A percentile compares a stretch with the other conserved stretches of the same genome.
Conservation (phyloP, 1,140 invertebrate genomes). For the Planococcus citri region DNA sequence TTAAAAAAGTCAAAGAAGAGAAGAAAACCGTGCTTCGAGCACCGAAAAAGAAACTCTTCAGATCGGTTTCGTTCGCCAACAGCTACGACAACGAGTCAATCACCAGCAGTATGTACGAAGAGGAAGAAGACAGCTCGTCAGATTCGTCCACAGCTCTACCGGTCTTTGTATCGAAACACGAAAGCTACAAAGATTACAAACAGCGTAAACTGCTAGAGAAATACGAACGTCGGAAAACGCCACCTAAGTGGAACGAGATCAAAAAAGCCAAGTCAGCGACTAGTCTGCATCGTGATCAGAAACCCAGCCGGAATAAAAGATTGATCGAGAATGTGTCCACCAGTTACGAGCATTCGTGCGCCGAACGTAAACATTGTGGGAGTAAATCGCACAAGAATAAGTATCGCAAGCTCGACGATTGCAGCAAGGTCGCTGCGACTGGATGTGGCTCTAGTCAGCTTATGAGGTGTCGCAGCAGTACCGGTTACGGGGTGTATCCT, state of each 20-base stretch:
- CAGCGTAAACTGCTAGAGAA: not conserved
- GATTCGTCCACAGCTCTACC: not conserved
- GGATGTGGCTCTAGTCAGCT: slow-evolving; percentile 4
- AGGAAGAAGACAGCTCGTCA: not conserved
- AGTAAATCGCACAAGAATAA: not conserved
- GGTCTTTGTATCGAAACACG: not conserved
- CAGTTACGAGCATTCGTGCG: slow-evolving; percentile 1
- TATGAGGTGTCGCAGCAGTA: not conserved
- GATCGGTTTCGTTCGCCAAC: not conserved
- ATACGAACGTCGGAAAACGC: not conserved
- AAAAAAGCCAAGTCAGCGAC: not conserved
- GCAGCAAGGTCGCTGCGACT: not conserved
- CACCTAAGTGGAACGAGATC: not conserved
- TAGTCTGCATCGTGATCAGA: not conserved
- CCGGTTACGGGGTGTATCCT: not conserved
- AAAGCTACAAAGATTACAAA: slow-evolving; percentile 11
- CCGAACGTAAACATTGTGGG: not conserved
- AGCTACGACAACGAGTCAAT: not conserved
- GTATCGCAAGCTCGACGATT: not conserved
- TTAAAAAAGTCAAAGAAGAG: not conserved
- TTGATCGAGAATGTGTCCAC: not conserved
- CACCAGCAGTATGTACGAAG: not conserved
- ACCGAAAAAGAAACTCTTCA: not conserved
- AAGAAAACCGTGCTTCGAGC: not conserved
- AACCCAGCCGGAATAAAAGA: not conserved